These are phyloP conservation scores for Eupleurogrammus muticus DNA, from an alignment of 2,797 vertebrate genomes.

Conservation along the genomic window DNA sequence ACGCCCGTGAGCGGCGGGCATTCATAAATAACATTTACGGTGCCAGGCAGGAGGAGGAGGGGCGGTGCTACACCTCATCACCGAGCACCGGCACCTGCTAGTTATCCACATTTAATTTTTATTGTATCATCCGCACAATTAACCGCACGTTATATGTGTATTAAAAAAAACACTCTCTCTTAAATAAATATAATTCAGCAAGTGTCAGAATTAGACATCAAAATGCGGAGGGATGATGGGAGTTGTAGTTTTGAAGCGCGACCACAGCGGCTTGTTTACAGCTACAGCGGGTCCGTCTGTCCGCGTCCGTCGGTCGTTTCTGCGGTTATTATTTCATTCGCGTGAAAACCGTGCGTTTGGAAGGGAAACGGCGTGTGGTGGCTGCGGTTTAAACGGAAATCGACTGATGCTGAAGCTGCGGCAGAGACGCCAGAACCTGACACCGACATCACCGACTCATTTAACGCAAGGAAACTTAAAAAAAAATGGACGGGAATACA, in stretches of 20 bases:
- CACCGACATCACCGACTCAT: too few relatives aligned
- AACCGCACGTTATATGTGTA: accelerated
- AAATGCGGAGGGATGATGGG: conserved; percentile 60
- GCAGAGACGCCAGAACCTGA: neutral
- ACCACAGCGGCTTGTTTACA: conserved; percentile 58
- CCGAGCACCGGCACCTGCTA: conserved; percentile 48
- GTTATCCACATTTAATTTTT: conserved; percentile 5
- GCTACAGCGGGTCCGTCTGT: conserved; percentile 8
- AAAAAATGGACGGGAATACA: too few relatives aligned
- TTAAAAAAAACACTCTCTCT: neutral
- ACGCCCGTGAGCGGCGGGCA: conserved; percentile 77
- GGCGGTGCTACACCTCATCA: conserved; percentile 49
- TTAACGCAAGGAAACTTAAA: too few relatives aligned
- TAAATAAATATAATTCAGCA: neutral
- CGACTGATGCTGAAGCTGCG: neutral
- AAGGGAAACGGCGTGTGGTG: neutral
- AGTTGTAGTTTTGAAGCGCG: conserved; percentile 62
- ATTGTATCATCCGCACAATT: neutral
- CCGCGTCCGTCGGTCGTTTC: neutral
- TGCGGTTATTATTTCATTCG: neutral
- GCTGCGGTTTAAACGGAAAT: neutral
- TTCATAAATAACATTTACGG: conserved; percentile 83
- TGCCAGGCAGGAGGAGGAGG: conserved; percentile 43
- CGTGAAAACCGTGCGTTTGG: too few relatives aligned
- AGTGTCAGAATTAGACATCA: conserved; percentile 5